These are phyloP conservation scores for Ametastegia equiseti DNA, from an alignment of 2,888 invertebrate species.

Conservation along the genomic window DNA sequence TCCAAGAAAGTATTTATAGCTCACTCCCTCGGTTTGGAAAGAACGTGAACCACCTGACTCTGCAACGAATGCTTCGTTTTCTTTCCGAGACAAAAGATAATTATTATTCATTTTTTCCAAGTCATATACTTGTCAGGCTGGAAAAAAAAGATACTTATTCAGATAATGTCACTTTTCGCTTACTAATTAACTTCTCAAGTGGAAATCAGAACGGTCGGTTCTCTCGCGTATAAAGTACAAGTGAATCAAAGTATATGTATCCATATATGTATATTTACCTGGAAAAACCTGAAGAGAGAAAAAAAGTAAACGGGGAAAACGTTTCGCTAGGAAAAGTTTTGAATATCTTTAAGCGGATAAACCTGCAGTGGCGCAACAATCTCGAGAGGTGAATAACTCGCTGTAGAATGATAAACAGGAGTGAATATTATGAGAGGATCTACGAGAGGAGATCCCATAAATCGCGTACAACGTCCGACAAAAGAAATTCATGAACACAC, in stretches of 20 bases:
- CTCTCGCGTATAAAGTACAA: no score
- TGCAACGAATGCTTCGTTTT: background rate
- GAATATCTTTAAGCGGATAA: background rate
- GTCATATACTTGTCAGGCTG: background rate
- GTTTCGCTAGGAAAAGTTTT: background rate
- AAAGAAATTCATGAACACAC: conserved; percentile 39
- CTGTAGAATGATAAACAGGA: conserved; percentile 28
- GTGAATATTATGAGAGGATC: conserved; percentile 20
- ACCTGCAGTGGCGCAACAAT: background rate
- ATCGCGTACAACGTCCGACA: background rate
- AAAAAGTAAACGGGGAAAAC: background rate
- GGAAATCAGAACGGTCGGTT: background rate
- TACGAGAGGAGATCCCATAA: conserved; percentile 13
- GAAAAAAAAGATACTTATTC: background rate
- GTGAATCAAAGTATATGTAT: no score
- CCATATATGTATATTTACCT: no score
- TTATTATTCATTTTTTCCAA: background rate
- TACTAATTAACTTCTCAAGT: background rate
- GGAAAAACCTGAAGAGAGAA: background rate
- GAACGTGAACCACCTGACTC: background rate
- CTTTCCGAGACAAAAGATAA: background rate
- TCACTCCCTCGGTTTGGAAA: background rate
- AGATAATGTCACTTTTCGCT: no score
- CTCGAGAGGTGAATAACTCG: conserved; percentile 17
- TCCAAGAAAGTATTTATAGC: conserved; percentile 16